Evolutionary conservation across 2,888 invertebrate species (phyloP).

Genomic region (Sceliomorpha sp.): DNA sequence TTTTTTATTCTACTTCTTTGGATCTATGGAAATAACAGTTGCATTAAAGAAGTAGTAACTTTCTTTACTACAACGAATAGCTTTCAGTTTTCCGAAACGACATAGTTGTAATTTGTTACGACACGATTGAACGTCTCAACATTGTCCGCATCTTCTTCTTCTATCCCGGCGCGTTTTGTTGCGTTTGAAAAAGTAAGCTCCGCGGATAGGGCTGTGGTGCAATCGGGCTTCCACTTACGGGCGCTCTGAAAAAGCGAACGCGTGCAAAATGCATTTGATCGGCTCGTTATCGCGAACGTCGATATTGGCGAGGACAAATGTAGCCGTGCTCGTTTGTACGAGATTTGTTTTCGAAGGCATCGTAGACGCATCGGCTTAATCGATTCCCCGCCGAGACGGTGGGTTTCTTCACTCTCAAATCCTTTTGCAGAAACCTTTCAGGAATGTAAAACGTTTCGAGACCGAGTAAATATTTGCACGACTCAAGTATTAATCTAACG

Average conservation of each 20-base stretch:
- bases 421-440: not conserved
- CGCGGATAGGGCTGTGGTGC: not conserved
- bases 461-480: not conserved
- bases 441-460: not conserved
- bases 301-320: constrained; percentile 12
- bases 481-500: constrained; percentile 7
- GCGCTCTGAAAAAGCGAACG: constrained; percentile 1
- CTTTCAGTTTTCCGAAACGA: too few species aligned
- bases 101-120: constrained; percentile 5
- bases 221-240: constrained; percentile 21
- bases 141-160: not conserved
- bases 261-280: constrained; percentile 11
- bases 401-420: not conserved
- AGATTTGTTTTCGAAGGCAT: constrained; percentile 1
- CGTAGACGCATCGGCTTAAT: not conserved
- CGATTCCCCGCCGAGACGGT: not conserved
- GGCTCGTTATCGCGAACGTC: constrained; percentile 11
- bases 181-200: not conserved
- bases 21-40: too few species aligned
- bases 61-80: too few species aligned
- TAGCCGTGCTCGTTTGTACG: constrained; percentile 6
- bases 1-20: too few species aligned
- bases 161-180: not conserved
- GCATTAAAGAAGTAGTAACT: too few species aligned
- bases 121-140: not conserved